Conservation (phyloP, 2,888 invertebrate species). For the Apocheima hispidaria region DNA sequence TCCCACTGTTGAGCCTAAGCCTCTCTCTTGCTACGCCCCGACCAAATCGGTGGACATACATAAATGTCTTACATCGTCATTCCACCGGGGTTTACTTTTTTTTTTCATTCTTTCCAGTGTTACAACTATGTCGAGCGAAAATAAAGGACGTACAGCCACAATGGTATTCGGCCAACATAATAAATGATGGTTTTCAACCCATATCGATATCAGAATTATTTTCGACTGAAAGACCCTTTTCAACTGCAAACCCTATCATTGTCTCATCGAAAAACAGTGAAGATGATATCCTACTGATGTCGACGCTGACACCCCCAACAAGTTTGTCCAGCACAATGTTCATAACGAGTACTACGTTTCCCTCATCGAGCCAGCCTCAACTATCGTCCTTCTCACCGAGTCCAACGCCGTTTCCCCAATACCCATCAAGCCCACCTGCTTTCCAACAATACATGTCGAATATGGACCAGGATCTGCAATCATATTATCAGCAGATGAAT, state of each 20-base stretch:
- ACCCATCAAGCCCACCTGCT: slow-evolving; percentile 1
- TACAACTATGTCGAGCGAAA: slow-evolving; percentile 78
- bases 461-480: slow-evolving; percentile 3
- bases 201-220: slow-evolving; percentile 76
- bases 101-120: slow-evolving; percentile 65
- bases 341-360: slow-evolving; percentile 18
- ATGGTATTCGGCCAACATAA: slow-evolving; percentile 79
- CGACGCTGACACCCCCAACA: slow-evolving; percentile 47
- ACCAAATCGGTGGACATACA: too few species aligned
- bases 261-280: slow-evolving; percentile 43
- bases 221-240: slow-evolving; percentile 65
- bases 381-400: slow-evolving; percentile 24
- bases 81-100: too few species aligned
- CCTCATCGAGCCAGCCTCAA: slow-evolving; percentile 33
- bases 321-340: slow-evolving; percentile 20
- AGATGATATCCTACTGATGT: slow-evolving; percentile 42
- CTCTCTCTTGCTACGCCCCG: too few species aligned
- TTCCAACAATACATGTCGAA: slow-evolving; percentile 21
- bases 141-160: slow-evolving; percentile 50
- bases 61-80: too few species aligned
- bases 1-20: too few species aligned
- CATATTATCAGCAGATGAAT: slow-evolving; percentile 6
- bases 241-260: slow-evolving; percentile 64
- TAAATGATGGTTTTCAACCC: slow-evolving; percentile 72
- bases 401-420: slow-evolving; percentile 12